Percentiles rank a stretch among this genome's conserved stretches.
These are phyloP conservation scores for Hormaphis cornu DNA, from an alignment of 1,140 invertebrate genomes.

Conservation along the genomic window DNA sequence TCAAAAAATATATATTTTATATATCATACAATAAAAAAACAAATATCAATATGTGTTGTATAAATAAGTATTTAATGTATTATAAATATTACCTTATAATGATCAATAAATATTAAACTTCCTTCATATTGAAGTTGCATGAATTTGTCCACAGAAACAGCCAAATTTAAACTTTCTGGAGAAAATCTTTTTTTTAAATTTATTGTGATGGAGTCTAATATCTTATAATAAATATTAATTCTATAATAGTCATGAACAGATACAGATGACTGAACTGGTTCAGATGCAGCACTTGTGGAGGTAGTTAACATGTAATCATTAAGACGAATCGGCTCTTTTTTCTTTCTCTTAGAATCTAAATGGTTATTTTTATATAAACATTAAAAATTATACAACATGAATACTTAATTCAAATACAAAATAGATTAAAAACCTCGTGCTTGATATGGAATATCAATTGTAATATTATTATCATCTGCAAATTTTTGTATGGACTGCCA, in stretches of 20 bases:
- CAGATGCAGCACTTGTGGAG: background rate
- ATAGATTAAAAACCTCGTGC: background rate
- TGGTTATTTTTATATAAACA: background rate
- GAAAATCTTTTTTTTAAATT: background rate
- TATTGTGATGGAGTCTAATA: background rate
- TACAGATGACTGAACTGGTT: background rate
- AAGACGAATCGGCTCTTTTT: background rate
- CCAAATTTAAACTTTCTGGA: background rate
- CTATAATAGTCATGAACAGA: background rate
- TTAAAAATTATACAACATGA: background rate
- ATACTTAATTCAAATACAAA: background rate
- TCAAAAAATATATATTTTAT: no score
- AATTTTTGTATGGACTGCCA: background rate
- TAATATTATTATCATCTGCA: background rate
- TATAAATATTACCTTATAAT: background rate
- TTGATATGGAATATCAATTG: background rate
- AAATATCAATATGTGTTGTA: no score
- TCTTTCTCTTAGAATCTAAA: background rate
- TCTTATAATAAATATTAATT: background rate
- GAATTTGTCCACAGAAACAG: background rate
- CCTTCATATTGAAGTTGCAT: background rate
- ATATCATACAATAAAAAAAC: no score
- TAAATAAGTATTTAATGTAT: background rate
- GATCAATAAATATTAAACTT: background rate
- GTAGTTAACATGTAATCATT: background rate